Evolutionary conservation across 2,888 invertebrate species (phyloP).

Genomic region (Ormyrus nitidulus): DNA sequence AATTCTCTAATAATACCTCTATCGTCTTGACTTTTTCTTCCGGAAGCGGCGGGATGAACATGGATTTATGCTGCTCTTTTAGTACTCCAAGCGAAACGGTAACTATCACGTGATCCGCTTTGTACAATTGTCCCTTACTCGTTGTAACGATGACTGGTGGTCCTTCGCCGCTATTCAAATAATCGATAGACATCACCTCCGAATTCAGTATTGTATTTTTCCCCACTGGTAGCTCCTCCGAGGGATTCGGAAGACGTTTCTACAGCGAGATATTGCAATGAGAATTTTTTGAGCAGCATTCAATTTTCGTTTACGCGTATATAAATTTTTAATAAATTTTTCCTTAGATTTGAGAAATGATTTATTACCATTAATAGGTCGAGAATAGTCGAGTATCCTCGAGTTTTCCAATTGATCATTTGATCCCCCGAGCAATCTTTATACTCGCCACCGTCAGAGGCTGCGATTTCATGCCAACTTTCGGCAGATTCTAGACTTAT

Average conservation of each 20-base stretch:
- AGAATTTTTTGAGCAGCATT: no score
- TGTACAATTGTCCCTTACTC: slow-evolving; percentile 77
- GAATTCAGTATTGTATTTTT: slow-evolving; percentile 65
- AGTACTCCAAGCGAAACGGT: slow-evolving; percentile 84
- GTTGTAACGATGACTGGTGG: slow-evolving; percentile 64
- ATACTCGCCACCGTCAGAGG: slow-evolving; percentile 27
- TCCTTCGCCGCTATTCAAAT: slow-evolving; percentile 55
- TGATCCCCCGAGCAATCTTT: slow-evolving; percentile 50
- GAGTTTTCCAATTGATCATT: slow-evolving; percentile 66
- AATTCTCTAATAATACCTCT: slow-evolving; percentile 62
- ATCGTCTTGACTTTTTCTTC: slow-evolving; percentile 78
- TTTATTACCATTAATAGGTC: slow-evolving; percentile 67
- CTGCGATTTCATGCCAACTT: slow-evolving; percentile 49
- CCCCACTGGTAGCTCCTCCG: slow-evolving; percentile 65
- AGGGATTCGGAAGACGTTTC: slow-evolving; percentile 62
- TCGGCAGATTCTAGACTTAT: slow-evolving; percentile 49
- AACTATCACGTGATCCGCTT: slow-evolving; percentile 81
- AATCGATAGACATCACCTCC: slow-evolving; percentile 66
- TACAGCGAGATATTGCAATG: not conserved
- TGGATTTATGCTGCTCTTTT: slow-evolving; percentile 77
- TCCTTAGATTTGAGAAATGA: no score
- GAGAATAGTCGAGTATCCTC: slow-evolving; percentile 65
- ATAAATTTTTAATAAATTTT: no score
- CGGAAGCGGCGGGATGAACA: slow-evolving; percentile 80
- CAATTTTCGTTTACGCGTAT: no score